Conservation (phyloP, 2,797 vertebrate genomes). For the Lithobates pipiens region DNA sequence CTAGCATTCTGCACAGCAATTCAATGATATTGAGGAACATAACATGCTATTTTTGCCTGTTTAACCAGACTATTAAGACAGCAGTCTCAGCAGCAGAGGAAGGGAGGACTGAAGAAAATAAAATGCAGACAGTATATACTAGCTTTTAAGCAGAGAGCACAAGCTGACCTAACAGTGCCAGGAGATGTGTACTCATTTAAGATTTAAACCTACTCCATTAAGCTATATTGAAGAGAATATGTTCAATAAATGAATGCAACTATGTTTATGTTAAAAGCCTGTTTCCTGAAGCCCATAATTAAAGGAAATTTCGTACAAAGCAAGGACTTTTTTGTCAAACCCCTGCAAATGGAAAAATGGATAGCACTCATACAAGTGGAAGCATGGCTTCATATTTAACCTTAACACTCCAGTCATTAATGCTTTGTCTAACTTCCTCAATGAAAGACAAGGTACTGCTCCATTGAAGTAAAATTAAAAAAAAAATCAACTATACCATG, state of each 20-base stretch:
- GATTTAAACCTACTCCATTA: conserved; percentile 90
- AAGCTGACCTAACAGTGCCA: conserved; percentile 77
- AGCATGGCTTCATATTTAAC: conserved; percentile 92
- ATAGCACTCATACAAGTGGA: conserved; percentile 91
- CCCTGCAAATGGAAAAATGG: conserved; percentile 98
- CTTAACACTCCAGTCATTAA: conserved; percentile 94
- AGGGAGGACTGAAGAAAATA: conserved; percentile 64
- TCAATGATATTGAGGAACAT: conserved; percentile 70
- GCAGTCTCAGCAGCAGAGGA: conserved; percentile 76
- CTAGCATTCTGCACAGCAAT: conserved; percentile 62
- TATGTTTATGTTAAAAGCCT: conserved; percentile 97
- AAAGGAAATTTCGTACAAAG: conserved; percentile 93
- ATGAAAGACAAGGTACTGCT: conserved; percentile 90
- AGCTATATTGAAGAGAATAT: conserved; percentile 89
- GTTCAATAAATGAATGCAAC: conserved; percentile 88
- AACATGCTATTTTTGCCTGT: conserved; percentile 71
- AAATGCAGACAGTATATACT: conserved; percentile 66
- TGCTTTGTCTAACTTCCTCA: conserved; percentile 90
- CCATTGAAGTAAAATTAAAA: conserved; percentile 95
- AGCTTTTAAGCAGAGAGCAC: conserved; percentile 79
- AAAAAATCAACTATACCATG: conserved; percentile 95
- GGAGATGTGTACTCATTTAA: conserved; percentile 86
- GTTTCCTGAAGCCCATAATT: conserved; percentile 89
- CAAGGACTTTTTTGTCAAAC: conserved; percentile 93
- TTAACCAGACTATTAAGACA: conserved; percentile 74